Conservation (phyloP, 2,888 invertebrate species). For the Chesias legatella region DNA sequence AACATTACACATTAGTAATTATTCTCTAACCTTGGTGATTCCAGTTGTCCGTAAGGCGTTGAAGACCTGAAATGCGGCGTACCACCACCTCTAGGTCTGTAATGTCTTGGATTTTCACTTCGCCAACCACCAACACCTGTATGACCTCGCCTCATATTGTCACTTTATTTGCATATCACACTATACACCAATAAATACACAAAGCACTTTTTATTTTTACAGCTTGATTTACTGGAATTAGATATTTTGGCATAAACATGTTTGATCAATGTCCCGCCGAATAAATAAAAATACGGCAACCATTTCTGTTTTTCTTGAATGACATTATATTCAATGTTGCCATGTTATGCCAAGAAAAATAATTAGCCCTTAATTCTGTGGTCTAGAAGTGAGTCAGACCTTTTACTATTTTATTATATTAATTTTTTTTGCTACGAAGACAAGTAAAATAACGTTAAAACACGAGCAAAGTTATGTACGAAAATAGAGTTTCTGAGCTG, state of each 20-base stretch:
- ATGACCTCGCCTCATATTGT: constrained; percentile 75
- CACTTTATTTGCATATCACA: constrained; percentile 50
- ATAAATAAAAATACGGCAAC: constrained; percentile 44
- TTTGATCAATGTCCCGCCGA: constrained; percentile 52
- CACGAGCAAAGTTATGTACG: no score
- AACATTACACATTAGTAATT: constrained; percentile 4
- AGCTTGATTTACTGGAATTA: not conserved
- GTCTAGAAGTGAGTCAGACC: no score
- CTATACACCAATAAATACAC: constrained; percentile 20
- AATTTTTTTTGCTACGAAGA: no score
- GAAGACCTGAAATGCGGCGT: constrained; percentile 53
- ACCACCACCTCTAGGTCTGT: constrained; percentile 58
- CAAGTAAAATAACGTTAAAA: no score
- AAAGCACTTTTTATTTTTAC: constrained; percentile 1
- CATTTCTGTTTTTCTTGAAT: constrained; percentile 36
- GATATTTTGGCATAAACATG: constrained; percentile 30
- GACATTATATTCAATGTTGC: constrained; percentile 13
- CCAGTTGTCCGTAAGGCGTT: constrained; percentile 43
- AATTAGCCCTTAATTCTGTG: no score
- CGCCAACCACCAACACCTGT: constrained; percentile 66
- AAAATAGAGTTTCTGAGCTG: no score
- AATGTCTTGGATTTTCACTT: constrained; percentile 65
- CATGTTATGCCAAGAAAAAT: no score
- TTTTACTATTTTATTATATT: no score
- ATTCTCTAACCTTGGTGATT: constrained; percentile 48